A percentile compares a stretch with the other conserved stretches of the same genome.
Conservation (phyloP, 2,113 vertebrate species). For the Rhizomys pruinosus region DNA sequence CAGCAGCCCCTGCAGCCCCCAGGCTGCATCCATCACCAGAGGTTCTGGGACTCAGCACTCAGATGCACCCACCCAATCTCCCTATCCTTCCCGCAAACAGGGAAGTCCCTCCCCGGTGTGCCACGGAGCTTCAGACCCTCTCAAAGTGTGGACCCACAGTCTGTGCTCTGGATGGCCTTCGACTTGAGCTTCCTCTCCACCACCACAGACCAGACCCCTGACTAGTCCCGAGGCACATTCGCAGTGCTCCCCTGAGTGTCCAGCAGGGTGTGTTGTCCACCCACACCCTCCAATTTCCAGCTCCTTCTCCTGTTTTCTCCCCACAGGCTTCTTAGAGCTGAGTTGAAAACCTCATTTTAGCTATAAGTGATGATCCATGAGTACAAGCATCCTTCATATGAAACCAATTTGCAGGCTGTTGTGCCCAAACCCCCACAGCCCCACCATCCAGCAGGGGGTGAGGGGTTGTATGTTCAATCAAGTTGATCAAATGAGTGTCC, state of each 20-base stretch:
- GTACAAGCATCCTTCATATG: no score
- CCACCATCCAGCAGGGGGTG: no score
- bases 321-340: background rate
- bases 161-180: rapidly evolving
- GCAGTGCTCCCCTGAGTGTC: background rate
- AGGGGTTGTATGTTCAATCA: no score
- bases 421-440: no score
- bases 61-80: background rate
- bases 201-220: background rate
- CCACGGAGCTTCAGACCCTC: rapidly evolving
- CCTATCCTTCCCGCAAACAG: rapidly evolving
- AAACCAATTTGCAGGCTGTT: no score
- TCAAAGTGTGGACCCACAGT: background rate
- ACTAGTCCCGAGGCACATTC: background rate
- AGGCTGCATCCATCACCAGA: background rate
- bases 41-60: background rate
- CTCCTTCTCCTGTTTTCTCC: no score
- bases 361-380: no score
- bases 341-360: background rate
- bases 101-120: no score
- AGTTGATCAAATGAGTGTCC: no score
- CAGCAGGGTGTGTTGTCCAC: background rate
- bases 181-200: no score
- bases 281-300: background rate
- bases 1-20: background rate